Evolutionary conservation across 2,888 invertebrate genomes (phyloP), one percentile per base, ranked within the genome.

Genomic region (Ephialtes manifestator): DNA sequence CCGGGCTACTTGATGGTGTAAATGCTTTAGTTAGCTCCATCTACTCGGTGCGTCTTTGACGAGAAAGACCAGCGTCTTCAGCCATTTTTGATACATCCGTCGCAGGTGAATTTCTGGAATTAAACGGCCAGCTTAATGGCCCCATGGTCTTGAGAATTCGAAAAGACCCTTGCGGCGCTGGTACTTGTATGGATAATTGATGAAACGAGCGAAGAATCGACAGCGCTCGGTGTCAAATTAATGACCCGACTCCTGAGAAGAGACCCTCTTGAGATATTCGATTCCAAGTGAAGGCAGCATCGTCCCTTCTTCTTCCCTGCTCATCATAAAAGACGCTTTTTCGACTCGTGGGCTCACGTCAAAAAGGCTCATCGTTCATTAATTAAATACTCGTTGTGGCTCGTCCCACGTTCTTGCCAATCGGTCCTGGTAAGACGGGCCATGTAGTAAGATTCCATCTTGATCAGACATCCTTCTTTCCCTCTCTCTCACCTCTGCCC

Each of bases 161-260:
- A 13, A 46, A 18, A 31, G 20, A 31, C 24, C 53, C 39, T 5
- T 18, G 55, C 35, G 51, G 7, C 63, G 35, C 28, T 35, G 65
- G 65, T 70, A 55, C 53, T 11, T 53, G 71, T 74, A 72, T 81
- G 71, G 84, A 35, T 84, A 87, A 87, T 88, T 87, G 87, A 85
- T 87, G 85, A 78, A 84, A 86, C 76, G 82, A 86, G 81, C 72
- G 72, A 83, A 82, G 60, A 58, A 87, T 87, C 79, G 87, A 87
- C 87, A 84, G 84, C 68, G 39, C 72, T 70, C 72, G 67, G 81
- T 89, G 86, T 86, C 84, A 88, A 86, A 87, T 89, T 88, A 88
- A 89, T 89, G 88, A 87, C 80, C 76, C 83, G 75, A 48, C 84
- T 70, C 82, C 70, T 70, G 58, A 51, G 43, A 43, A 31, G 31